A percentile compares a stretch with the other conserved stretches of the same genome.
phyloP scores from a whole-genome alignment of 2,797 vertebrate genomes.

The Alca torda region DNA sequence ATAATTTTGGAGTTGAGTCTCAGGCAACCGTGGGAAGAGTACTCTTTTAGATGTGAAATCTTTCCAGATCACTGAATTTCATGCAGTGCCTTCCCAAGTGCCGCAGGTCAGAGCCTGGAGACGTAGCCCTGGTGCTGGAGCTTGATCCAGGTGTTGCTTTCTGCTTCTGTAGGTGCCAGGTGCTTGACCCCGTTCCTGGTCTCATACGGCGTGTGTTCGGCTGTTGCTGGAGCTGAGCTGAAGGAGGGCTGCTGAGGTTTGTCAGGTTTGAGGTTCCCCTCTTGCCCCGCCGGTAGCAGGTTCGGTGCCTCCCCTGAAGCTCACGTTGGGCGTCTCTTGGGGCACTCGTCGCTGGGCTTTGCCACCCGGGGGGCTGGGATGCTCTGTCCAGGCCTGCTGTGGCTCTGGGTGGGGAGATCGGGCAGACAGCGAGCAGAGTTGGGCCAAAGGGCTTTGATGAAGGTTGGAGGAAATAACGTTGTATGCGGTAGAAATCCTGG shows the following conservation, averaged over 20 bases:
- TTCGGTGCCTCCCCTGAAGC: neutral
- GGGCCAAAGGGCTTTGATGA: neutral
- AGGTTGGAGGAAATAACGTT: neutral
- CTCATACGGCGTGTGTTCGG: neutral
- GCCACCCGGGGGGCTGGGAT: rapidly evolving
- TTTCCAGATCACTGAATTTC: neutral
- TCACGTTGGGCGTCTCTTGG: rapidly evolving
- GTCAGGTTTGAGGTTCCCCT: neutral
- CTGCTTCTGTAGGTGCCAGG: neutral
- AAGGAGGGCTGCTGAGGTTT: neutral
- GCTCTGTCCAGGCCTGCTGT: neutral
- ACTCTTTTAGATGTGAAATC: neutral
- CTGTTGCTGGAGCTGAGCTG: neutral
- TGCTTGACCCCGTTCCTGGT: neutral
- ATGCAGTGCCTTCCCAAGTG: neutral
- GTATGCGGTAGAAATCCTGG: neutral
- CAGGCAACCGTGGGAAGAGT: rapidly evolving
- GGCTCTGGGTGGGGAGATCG: neutral
- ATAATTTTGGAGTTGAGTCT: neutral
- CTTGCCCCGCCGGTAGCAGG: neutral
- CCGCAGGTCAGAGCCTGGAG: neutral
- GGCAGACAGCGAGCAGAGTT: neutral
- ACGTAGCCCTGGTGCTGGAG: neutral
- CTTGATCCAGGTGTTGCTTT: rapidly evolving
- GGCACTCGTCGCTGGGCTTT: too few relatives aligned